A percentile compares a stretch with the other conserved stretches of the same genome.
Conservation (phyloP, 2,797 vertebrate species). For the Sebastes matsubarae region DNA sequence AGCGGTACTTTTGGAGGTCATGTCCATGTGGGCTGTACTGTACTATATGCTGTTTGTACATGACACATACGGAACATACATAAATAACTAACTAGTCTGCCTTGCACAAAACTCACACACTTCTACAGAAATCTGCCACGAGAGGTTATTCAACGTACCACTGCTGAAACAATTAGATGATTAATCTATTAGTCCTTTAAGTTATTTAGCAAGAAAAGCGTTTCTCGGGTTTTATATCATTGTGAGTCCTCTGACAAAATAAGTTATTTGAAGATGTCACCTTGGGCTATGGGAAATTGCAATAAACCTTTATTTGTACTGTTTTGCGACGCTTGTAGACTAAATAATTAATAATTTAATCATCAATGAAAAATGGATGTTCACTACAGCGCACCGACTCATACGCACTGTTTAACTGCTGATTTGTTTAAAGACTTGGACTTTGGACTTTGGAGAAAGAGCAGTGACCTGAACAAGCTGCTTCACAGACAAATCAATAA, state of each 20-base stretch:
- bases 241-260: no score
- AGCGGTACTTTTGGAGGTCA: neutral
- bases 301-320: no score
- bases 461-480: slow-evolving; percentile 4
- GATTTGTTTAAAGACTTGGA: neutral
- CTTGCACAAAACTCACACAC: no score
- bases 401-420: neutral
- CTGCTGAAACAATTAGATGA: no score
- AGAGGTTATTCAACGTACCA: no score
- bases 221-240: no score
- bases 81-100: no score
- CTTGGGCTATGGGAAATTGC: no score
- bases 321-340: neutral
- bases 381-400: neutral
- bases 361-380: neutral
- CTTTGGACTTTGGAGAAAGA: slow-evolving; percentile 23
- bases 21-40: neutral
- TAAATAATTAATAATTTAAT: neutral
- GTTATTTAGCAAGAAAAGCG: no score
- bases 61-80: neutral
- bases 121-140: no score
- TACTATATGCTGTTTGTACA: neutral
- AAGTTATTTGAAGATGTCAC: neutral
- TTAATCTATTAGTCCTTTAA: no score
- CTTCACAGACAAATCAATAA: neutral